Conservation (phyloP, 1,140 invertebrate species). For the Anastrepha obliqua region DNA sequence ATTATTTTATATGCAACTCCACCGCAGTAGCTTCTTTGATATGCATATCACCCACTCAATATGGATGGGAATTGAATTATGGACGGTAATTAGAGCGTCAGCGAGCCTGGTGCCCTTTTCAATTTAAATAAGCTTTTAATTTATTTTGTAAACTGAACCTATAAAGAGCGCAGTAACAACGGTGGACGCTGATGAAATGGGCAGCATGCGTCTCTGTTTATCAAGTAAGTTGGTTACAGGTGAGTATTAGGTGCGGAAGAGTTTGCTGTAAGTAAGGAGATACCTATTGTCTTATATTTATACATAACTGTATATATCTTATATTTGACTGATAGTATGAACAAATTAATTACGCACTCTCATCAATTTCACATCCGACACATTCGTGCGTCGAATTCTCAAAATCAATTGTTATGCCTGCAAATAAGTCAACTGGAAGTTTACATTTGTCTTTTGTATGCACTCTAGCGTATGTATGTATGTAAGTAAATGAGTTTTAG, state of each 20-base stretch:
- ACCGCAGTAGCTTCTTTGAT: slow-evolving; percentile 16
- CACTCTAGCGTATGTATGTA: not conserved
- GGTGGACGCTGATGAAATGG: not conserved
- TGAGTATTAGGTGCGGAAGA: too few species aligned
- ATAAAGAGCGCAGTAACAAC: not conserved
- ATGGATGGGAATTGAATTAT: slow-evolving; percentile 26
- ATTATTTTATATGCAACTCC: not conserved
- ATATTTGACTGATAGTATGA: not conserved
- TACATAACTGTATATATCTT: not conserved
- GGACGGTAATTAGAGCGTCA: not conserved
- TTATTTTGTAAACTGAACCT: not conserved
- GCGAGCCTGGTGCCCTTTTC: not conserved
- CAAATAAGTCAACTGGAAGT: not conserved
- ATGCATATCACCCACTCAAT: not conserved
- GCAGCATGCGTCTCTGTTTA: not conserved
- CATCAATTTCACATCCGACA: not conserved
- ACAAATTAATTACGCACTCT: not conserved
- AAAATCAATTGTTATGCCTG: not conserved
- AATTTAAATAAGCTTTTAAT: slow-evolving; percentile 14
- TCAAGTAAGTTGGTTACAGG: too few species aligned
- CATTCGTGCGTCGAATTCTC: not conserved
- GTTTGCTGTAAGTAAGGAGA: too few species aligned
- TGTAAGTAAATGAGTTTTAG: not conserved
- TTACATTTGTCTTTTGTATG: not conserved
- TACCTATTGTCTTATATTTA: not conserved